Conservation (phyloP, 2,113 vertebrate species). For the Clarias magur region DNA sequence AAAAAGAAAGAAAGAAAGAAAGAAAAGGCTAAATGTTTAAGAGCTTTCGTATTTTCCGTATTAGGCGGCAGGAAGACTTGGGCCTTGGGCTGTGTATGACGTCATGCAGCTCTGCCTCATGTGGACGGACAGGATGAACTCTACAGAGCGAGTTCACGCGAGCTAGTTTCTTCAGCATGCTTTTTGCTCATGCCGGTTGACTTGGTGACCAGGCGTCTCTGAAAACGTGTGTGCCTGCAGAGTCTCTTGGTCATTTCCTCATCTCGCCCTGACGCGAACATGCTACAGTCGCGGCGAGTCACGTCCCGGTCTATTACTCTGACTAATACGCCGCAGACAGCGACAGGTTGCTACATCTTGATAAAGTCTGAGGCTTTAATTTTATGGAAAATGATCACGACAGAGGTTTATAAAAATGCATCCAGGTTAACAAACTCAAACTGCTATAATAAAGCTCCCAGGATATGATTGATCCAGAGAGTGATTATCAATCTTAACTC, state of each 20-base stretch:
- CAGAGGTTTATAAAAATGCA: conserved; percentile 47
- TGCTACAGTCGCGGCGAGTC: not conserved
- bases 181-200: conserved; percentile 60
- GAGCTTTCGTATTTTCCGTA: not conserved
- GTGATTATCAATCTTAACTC: conserved; percentile 31
- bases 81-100: not conserved
- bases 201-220: conserved; percentile 49
- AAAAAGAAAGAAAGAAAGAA: not conserved
- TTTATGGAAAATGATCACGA: conserved; percentile 6
- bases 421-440: conserved; percentile 18
- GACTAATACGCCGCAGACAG: not conserved
- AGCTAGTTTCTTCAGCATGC: conserved; percentile 36
- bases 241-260: not conserved
- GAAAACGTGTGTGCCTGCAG: conserved; percentile 32
- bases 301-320: conserved; percentile 12
- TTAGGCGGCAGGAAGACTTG: not conserved
- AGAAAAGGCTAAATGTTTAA: not conserved
- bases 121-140: conserved; percentile 46
- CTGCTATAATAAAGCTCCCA: not conserved
- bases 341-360: conserved; percentile 13
- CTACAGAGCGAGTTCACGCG: conserved; percentile 19
- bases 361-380: not conserved
- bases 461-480: not conserved
- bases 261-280: not conserved
- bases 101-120: conserved; percentile 39